A percentile compares a stretch with the other conserved stretches of the same genome.
Conservation (phyloP, 2,797 vertebrate genomes). For the Argentina silus region DNA sequence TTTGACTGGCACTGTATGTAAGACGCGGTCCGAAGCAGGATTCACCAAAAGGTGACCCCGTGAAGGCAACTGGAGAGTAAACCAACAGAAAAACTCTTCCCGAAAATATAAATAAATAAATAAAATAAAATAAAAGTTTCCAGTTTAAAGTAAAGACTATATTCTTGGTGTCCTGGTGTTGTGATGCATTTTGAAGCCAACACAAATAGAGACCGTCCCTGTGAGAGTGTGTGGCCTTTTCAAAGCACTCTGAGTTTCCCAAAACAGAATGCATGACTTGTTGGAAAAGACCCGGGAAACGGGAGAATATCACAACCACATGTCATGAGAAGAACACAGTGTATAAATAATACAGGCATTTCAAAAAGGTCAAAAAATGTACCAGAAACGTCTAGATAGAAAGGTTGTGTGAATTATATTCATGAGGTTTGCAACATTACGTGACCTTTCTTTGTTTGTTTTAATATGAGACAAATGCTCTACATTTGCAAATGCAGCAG, state of each 20-base stretch:
- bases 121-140: not conserved
- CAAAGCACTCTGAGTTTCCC: conserved; percentile 12
- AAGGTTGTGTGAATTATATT: conserved; percentile 20
- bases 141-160: not conserved
- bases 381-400: conserved; percentile 13
- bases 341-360: conserved; percentile 19
- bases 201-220: not conserved
- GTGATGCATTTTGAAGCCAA: not conserved
- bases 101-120: not conserved
- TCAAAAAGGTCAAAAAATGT: conserved; percentile 32
- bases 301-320: conserved; percentile 17
- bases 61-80: too few relatives aligned
- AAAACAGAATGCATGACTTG: conserved; percentile 23
- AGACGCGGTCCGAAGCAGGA: too few relatives aligned
- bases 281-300: conserved; percentile 17
- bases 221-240: conserved; percentile 38
- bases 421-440: not conserved
- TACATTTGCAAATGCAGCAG: not conserved
- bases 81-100: not conserved
- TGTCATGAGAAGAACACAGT: conserved; percentile 10
- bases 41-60: too few relatives aligned
- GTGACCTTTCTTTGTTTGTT: conserved; percentile 15
- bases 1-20: too few relatives aligned
- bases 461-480: conserved; percentile 7
- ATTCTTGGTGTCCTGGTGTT: conserved; percentile 13